Percentiles rank a stretch among this genome's conserved stretches.
These are phyloP conservation scores for Nestor notabilis DNA, from an alignment of 2,113 vertebrate genomes.

Conservation along the genomic window DNA sequence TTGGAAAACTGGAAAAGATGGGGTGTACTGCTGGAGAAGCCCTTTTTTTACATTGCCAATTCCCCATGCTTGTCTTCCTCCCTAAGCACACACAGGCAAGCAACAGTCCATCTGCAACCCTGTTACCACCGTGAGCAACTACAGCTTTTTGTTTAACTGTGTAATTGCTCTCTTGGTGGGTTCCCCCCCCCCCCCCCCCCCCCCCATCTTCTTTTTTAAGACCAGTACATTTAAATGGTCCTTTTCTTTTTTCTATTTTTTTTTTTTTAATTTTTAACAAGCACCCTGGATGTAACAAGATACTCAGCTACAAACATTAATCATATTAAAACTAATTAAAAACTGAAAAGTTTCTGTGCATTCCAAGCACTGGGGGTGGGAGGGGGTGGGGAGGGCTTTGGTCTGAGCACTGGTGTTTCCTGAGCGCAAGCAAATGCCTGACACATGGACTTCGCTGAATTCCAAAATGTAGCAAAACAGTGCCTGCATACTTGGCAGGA, in stretches of 20 bases:
- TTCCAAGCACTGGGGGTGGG: constrained; percentile 50
- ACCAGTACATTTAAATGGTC: constrained; percentile 22
- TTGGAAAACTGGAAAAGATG: not conserved
- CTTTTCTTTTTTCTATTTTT: not conserved
- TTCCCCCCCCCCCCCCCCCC: no score
- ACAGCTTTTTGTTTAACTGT: constrained; percentile 69
- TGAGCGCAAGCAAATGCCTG: constrained; percentile 76
- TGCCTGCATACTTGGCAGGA: constrained; percentile 79
- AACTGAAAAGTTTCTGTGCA: constrained; percentile 67
- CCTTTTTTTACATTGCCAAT: fast-evolving
- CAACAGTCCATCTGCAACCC: constrained; percentile 57
- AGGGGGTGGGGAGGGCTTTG: constrained; percentile 49
- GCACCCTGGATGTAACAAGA: constrained; percentile 58
- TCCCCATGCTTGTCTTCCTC: not conserved
- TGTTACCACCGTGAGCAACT: constrained; percentile 30
- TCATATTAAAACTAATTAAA: constrained; percentile 76
- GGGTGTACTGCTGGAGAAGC: not conserved
- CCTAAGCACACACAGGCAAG: not conserved
- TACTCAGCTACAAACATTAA: constrained; percentile 59
- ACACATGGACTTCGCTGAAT: constrained; percentile 76
- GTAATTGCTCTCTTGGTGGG: constrained; percentile 58
- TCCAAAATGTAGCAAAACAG: constrained; percentile 81
- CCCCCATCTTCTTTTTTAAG: no score
- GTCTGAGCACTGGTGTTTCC: constrained; percentile 72
- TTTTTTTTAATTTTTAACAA: not conserved